A percentile compares a stretch with the other conserved stretches of the same genome.
Conservation (phyloP, 92 coral and sea anemone genomes). For the Micromussa lordhowensis region DNA sequence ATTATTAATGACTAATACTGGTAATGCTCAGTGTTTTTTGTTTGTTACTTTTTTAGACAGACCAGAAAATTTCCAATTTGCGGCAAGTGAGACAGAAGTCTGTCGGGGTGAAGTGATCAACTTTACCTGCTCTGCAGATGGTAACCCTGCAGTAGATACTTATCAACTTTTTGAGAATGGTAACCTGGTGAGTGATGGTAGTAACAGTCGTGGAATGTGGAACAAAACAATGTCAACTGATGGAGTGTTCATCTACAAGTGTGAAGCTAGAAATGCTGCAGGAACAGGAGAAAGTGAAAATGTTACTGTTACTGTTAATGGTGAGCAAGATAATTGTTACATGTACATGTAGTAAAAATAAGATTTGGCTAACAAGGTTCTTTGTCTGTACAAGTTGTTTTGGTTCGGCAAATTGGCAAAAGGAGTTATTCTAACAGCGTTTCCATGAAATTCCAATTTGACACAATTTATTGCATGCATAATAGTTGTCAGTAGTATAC, state of each 20-base stretch:
- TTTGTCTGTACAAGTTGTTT: too few relatives aligned
- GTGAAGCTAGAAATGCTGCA: constrained; percentile 37
- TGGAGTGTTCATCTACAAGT: constrained; percentile 39
- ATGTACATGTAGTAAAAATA: too few relatives aligned
- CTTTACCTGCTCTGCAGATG: constrained; percentile 47
- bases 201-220: constrained; percentile 16
- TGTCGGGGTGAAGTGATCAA: constrained; percentile 35
- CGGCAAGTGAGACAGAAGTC: background rate
- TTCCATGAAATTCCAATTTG: too few relatives aligned
- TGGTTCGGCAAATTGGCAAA: too few relatives aligned
- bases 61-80: constrained; percentile 1
- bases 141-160: constrained; percentile 41
- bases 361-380: background rate
- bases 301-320: constrained; percentile 22
- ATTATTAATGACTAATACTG: background rate
- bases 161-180: constrained; percentile 37
- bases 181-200: background rate
- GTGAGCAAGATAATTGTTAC: background rate
- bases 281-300: constrained; percentile 40
- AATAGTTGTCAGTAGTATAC: too few relatives aligned
- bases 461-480: too few relatives aligned
- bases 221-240: background rate
- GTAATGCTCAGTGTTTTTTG: too few relatives aligned
- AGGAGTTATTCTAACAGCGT: too few relatives aligned
- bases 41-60: background rate